Percentiles rank a stretch among this genome's conserved stretches.
Evolutionary conservation across 2,888 invertebrate genomes (phyloP).

Genomic region (Iselma pallidipennis): DNA sequence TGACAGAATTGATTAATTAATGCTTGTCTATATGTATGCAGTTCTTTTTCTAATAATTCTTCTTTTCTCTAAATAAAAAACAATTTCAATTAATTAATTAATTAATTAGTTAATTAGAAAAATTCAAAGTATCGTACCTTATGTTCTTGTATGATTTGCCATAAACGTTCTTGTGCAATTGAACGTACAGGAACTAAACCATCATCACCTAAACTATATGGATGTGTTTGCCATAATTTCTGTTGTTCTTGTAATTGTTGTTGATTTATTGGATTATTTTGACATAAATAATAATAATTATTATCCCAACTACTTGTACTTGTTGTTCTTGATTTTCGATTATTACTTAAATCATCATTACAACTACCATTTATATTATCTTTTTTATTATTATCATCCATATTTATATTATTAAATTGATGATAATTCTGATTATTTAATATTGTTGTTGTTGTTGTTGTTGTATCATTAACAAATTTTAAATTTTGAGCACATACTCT

Average conservation of each 20-base stretch:
- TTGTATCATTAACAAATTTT: slow-evolving; percentile 10
- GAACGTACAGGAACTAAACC: slow-evolving; percentile 74
- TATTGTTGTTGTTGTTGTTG: no score
- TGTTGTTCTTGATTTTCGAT: slow-evolving; percentile 58
- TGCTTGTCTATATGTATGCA: slow-evolving; percentile 77
- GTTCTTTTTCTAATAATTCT: slow-evolving; percentile 75
- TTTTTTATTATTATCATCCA: background rate
- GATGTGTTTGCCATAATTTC: slow-evolving; percentile 40
- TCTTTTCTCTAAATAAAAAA: slow-evolving; percentile 67
- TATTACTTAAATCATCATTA: slow-evolving; percentile 37
- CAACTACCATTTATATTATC: slow-evolving; percentile 3
- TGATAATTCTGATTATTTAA: no score
- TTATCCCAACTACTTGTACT: slow-evolving; percentile 55
- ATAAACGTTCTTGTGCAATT: slow-evolving; percentile 75
- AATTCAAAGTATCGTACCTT: no score
- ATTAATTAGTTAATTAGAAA: slow-evolving; percentile 4
- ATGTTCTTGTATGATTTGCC: slow-evolving; percentile 80
- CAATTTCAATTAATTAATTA: background rate
- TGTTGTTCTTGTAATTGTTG: slow-evolving; percentile 37
- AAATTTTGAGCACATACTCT: slow-evolving; percentile 23
- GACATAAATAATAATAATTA: slow-evolving; percentile 12
- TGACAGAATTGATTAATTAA: slow-evolving; percentile 70
- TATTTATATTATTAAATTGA: no score
- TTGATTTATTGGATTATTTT: slow-evolving; percentile 15
- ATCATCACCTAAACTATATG: slow-evolving; percentile 63